phyloP scores from a whole-genome alignment of 2,797 vertebrate genomes.

The Lepus townsendii region DNA sequence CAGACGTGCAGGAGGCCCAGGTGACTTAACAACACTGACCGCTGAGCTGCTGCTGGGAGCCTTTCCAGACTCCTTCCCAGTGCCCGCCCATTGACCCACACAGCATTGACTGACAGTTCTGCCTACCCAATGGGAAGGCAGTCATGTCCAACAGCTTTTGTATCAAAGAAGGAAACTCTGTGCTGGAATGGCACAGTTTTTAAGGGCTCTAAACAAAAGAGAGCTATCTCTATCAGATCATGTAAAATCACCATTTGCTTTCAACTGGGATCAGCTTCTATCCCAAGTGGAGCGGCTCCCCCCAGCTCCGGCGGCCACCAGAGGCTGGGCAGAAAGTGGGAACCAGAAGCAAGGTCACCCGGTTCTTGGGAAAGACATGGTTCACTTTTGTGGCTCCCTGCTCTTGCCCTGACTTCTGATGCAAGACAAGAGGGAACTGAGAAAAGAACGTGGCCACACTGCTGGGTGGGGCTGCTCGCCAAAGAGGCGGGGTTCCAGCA shows the following conservation, averaged over 20 bases:
- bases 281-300: not conserved
- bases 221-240: not conserved
- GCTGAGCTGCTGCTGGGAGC: not conserved
- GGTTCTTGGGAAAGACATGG: not conserved
- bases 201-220: not conserved
- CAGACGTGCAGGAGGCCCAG: not conserved
- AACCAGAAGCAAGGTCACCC: not conserved
- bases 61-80: not conserved
- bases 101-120: fast-evolving
- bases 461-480: fast-evolving
- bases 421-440: not conserved
- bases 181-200: not conserved
- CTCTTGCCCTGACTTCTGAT: not conserved
- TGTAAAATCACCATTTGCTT: not conserved
- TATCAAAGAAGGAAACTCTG: not conserved
- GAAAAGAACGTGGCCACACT: not conserved
- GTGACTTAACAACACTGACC: not conserved
- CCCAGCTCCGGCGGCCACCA: not conserved
- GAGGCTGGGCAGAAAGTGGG: not conserved
- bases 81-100: not conserved
- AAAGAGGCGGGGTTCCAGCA: not conserved
- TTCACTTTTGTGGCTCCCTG: not conserved
- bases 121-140: not conserved
- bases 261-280: not conserved
- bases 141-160: fast-evolving